Base-by-base conservation (phyloP, 2,888 invertebrate genomes). In the Platerodrilus igneus region DNA sequence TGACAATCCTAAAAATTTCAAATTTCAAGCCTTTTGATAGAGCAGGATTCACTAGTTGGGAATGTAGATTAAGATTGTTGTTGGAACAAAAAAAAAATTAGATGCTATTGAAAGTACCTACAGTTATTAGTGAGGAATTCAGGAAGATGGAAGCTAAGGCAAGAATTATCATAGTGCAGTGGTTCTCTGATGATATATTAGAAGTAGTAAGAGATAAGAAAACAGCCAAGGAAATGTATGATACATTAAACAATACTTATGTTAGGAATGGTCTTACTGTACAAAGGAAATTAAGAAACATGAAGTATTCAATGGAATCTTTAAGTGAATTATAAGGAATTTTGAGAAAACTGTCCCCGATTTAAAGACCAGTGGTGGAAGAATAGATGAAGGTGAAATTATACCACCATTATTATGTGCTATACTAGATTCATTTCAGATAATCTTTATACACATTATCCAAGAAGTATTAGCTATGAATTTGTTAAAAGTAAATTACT, bases 61-160 rank as follows among this genome's bases (percentile, higher is more conserved):
- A 19, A 19, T 29, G 17, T 18, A 4, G 29, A 17, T 18, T 29
- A 9, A 29, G 11, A 7, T 4, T 29, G 7, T 9, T 29, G 9
- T 19, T 29, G 6, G 29, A 29, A 29, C 29, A 29, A 7, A 29
- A 29, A n/a, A n/a, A n/a, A n/a, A n/a, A n/a, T n/a, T n/a, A n/a
- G n/a, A n/a, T n/a, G n/a, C n/a, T n/a, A n/a, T n/a, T n/a, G n/a
- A n/a, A n/a, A n/a, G n/a, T n/a, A n/a, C n/a, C n/a, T n/a, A n/a
- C n/a, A n/a, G n/a, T n/a, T n/a, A n/a, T n/a, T n/a, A 11, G 9
- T 4, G 14, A n/a, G 9, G 5, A 4, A 15, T 29, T 29, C 11
- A 17, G 2, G 17, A 17, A 18, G 8, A 29, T 18, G 13, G 18
- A 29, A 6, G 18, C 18, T 10, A 29, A 29, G 17, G 29, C 29